Evolutionary conservation across 2,888 invertebrate species (phyloP).

Genomic region (Chymomyza caudatula): DNA sequence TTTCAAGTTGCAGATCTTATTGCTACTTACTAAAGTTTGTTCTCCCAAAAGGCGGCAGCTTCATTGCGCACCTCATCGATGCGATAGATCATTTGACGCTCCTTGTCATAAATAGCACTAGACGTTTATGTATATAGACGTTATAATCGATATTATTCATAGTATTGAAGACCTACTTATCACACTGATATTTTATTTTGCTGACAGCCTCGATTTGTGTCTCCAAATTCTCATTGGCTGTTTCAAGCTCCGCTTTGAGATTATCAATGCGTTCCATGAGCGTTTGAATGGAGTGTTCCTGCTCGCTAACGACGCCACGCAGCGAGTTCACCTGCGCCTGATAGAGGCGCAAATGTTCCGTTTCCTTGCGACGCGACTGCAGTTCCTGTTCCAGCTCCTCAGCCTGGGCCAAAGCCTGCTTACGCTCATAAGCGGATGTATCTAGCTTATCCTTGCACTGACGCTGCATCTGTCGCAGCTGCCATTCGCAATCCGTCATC

Average conservation of each 20-base stretch:
- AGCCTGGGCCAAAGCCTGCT: slow-evolving; percentile 79
- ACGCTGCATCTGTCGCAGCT: slow-evolving; percentile 86
- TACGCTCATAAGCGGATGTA: slow-evolving; percentile 82
- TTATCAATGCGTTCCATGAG: slow-evolving; percentile 80
- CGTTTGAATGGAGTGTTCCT: slow-evolving; percentile 79
- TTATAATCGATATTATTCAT: not conserved
- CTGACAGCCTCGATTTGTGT: slow-evolving; percentile 79
- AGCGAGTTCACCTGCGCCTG: slow-evolving; percentile 81
- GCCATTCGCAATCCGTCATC: slow-evolving; percentile 91
- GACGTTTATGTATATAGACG: not conserved
- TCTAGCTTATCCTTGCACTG: slow-evolving; percentile 82
- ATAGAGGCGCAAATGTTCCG: slow-evolving; percentile 80
- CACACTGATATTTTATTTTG: slow-evolving; percentile 77
- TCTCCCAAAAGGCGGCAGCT: slow-evolving; percentile 83
- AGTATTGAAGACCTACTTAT: slow-evolving; percentile 65
- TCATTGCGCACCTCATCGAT: slow-evolving; percentile 80
- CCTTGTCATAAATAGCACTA: slow-evolving; percentile 78
- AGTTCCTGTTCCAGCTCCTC: slow-evolving; percentile 65
- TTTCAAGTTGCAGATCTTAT: not conserved
- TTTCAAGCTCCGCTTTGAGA: slow-evolving; percentile 79
- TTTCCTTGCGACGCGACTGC: slow-evolving; percentile 69
- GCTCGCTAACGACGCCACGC: slow-evolving; percentile 80
- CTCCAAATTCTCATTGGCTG: slow-evolving; percentile 80
- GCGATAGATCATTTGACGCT: slow-evolving; percentile 77
- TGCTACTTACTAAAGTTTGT: slow-evolving; percentile 79